Evolutionary conservation across 2,797 vertebrate species (phyloP), one percentile per base, ranked within the genome.

Genomic region (Acanthiza pusilla): DNA sequence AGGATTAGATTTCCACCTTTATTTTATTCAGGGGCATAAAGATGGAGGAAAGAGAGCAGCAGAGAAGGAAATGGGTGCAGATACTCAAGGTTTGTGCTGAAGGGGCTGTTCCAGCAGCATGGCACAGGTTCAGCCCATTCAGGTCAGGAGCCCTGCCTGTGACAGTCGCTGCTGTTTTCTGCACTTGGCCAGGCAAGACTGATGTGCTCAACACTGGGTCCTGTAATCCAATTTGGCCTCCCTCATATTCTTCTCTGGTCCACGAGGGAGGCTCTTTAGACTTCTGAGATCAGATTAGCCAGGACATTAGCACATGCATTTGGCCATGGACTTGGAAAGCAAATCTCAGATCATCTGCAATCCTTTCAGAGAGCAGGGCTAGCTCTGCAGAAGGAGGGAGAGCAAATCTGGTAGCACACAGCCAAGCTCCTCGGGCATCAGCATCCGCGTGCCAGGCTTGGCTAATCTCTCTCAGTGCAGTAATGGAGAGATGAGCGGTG

Each of bases 271-370:
- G 75, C 70, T 80, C 88, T 91, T 93, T 60, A 71, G 62, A 47
- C 62, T 89, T 85, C 50, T 75, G 43, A 60, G 90, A 91, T 62
- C 72, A 78, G 42, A 81, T 88, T 68, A 96, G 68, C 51, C 76
- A 93, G 88, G 71, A 70, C 45, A 91, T 72, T 4, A 90, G 72
- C 48, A 45, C 21, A 60, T 11, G 16, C 54, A 63, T 89, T 89
- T 57, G 77, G 93, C 89, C 76, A 78, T 11, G 0, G 3, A 51
- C 62, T 81, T 71, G 40, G 90, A 93, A 86, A 94, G 82, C 30
- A 85, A 71, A 91, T 45, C 88, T 93, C 57, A 92, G 85, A 78
- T 70, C 15, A 80, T n/a, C 13, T 75, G 74, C 90, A 95, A 93
- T 75, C 91, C 73, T 90, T 81, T 51, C 91, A 70, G 88, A 74